Evolutionary conservation across 2,888 invertebrate genomes (phyloP), one percentile per base, ranked within the genome.

Genomic region (Agrotis puta): DNA sequence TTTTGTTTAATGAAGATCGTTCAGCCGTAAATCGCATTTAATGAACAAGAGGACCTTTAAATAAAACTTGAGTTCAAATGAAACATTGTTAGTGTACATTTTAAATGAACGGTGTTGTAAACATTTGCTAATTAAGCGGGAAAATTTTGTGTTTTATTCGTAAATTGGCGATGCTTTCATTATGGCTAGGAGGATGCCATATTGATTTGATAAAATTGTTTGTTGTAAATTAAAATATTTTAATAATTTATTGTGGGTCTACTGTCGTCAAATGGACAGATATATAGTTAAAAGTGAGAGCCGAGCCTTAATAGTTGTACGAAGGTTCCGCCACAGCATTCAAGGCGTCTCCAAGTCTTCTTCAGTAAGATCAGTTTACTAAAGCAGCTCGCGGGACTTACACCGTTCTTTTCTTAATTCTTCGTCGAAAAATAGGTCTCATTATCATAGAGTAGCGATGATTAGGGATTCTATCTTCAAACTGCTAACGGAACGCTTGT

Each of bases 111-210:
- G 66, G 45, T 77, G 64, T 56, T 59, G 72, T 63, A 70, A 82
- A 77, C 61, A 77, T 72, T 74, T 48, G 56, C 66, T 74, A 77
- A 81, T 86, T 83, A 80, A 82, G 56, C 67, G 70, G 66, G 57
- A 73, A 56, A 33, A 68, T 74, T 56, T 74, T 71, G 70, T 70
- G 68, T 73, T 65, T 65, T 68, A 74, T 75, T 73, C 63, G 64
- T 45, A 85, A 75, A 77, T 75, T 79, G 66, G 61, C 27, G 11
- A 64, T 64, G 43, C 20, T 66, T 79, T 75, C 53, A 56, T 22
- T 58, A 51, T n/a, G 45, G 54, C 18, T 27, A 33, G 18, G 24
- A 45, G 5, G 24, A 45, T 14, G 20, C 24, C 24, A 50, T 47
- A 45, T 51, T 69, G 33, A 64, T 62, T 51, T 18, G n/a, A 33